These are phyloP conservation scores for Laterallus jamaicensis DNA, from an alignment of 2,113 vertebrate genomes.

Conservation along the genomic window DNA sequence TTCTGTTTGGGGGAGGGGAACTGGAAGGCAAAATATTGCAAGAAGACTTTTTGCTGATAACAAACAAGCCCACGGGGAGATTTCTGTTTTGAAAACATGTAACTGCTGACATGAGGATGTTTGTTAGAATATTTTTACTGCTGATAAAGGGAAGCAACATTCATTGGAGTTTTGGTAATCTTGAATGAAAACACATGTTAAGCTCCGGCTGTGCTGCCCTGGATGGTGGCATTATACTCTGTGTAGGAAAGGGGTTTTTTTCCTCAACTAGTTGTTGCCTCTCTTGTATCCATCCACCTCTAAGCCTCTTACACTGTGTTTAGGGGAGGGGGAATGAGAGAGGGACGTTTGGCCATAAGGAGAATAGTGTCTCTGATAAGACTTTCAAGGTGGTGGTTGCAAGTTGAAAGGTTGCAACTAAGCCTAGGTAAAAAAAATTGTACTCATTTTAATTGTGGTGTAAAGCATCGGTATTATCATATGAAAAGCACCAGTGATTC, in stretches of 20 bases:
- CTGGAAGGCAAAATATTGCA: neutral
- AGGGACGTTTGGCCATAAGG: neutral
- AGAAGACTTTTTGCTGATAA: neutral
- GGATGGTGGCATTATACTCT: neutral
- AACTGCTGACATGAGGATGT: conserved; percentile 35
- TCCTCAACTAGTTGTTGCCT: neutral
- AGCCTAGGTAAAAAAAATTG: conserved; percentile 34
- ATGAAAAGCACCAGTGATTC: conserved; percentile 61
- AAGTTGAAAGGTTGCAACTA: conserved; percentile 44
- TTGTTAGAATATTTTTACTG: conserved; percentile 43
- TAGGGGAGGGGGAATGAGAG: neutral
- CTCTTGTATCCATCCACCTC: neutral
- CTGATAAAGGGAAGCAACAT: conserved; percentile 25
- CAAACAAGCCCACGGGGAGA: neutral
- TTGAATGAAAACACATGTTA: neutral
- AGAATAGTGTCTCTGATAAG: neutral
- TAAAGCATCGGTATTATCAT: conserved; percentile 59
- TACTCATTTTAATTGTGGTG: conserved; percentile 52
- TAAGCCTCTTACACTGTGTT: neutral
- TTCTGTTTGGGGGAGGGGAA: neutral
- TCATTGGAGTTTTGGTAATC: neutral
- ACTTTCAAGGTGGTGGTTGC: conserved; percentile 11
- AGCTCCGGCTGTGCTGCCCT: neutral
- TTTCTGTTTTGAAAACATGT: conserved; percentile 41
- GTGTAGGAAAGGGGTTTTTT: neutral